phyloP scores from a whole-genome alignment of 2,797 vertebrate genomes.

The Helicolenus hilgendorfi region DNA sequence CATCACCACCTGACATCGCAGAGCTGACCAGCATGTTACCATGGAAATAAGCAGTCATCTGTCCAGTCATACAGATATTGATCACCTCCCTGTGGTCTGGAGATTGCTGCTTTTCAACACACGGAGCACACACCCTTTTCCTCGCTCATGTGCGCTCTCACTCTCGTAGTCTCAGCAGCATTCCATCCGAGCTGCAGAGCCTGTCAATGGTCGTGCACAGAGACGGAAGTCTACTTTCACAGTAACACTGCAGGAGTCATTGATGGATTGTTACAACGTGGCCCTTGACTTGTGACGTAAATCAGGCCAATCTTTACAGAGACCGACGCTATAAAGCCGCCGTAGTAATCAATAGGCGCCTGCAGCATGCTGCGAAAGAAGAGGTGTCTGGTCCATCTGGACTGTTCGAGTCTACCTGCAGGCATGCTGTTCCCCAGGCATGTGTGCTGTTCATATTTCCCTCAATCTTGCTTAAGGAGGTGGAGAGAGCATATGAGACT shows the following conservation, averaged over 20 bases:
- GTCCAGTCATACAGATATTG: constrained; percentile 73
- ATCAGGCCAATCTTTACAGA: constrained; percentile 67
- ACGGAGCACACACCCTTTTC: constrained; percentile 30
- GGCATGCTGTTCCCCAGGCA: constrained; percentile 33
- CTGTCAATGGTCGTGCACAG: constrained; percentile 27
- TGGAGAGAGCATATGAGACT: constrained; percentile 50
- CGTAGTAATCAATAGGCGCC: constrained; percentile 34
- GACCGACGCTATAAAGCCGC: constrained; percentile 21
- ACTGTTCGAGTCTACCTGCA: constrained; percentile 14
- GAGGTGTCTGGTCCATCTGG: constrained; percentile 5
- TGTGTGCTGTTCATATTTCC: constrained; percentile 44
- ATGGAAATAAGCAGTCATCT: constrained; percentile 78
- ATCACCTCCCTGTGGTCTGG: constrained; percentile 69
- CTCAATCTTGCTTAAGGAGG: constrained; percentile 48
- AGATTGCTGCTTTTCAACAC: constrained; percentile 65
- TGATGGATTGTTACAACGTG: constrained; percentile 62
- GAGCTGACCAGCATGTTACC: constrained; percentile 70
- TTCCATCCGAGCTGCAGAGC: constrained; percentile 42
- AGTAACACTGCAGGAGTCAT: constrained; percentile 49
- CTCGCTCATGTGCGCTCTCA: not conserved
- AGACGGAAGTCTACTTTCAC: constrained; percentile 54
- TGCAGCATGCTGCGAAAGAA: not conserved
- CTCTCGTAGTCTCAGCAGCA: constrained; percentile 45
- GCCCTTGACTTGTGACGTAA: constrained; percentile 63
- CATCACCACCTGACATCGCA: constrained; percentile 48